Evolutionary conservation across 2,797 vertebrate species (phyloP).

Genomic region (Anguilla anguilla): DNA sequence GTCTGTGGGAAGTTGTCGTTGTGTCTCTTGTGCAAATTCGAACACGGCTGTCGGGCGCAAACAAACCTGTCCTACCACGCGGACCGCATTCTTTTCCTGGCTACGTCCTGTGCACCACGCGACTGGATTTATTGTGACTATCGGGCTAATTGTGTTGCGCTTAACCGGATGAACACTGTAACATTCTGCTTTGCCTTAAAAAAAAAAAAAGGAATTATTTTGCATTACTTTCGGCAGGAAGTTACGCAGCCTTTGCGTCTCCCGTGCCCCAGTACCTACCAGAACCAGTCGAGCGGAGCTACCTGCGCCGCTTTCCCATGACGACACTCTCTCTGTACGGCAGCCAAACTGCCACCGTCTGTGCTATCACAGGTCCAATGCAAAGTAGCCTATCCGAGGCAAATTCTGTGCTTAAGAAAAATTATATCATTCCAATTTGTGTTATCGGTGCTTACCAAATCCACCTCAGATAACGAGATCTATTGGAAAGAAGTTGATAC

Average conservation of each 20-base stretch:
- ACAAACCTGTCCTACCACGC: slow-evolving; percentile 28
- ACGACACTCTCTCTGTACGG: background rate
- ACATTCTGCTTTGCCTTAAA: background rate
- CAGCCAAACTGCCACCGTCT: background rate
- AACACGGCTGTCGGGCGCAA: slow-evolving; percentile 11
- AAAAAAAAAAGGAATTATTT: background rate
- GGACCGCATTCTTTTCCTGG: slow-evolving; percentile 18
- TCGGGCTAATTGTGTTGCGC: background rate
- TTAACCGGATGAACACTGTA: background rate
- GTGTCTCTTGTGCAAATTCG: background rate
- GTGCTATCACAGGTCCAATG: background rate
- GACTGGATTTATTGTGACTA: background rate
- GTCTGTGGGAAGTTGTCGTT: background rate
- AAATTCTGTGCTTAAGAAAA: background rate
- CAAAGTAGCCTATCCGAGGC: background rate
- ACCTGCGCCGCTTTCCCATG: background rate
- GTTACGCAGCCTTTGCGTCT: background rate
- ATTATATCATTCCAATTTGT: background rate
- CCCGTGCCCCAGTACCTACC: background rate
- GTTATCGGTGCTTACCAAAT: background rate
- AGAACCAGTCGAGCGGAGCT: slow-evolving; percentile 27
- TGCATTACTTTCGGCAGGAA: background rate
- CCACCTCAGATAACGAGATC: background rate
- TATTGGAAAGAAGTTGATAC: background rate
- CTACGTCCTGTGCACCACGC: background rate